Evolutionary conservation across 92 coral and sea anemone species (phyloP), one percentile per base, ranked within the genome.

Genomic region (Phymanthus crucifer): DNA sequence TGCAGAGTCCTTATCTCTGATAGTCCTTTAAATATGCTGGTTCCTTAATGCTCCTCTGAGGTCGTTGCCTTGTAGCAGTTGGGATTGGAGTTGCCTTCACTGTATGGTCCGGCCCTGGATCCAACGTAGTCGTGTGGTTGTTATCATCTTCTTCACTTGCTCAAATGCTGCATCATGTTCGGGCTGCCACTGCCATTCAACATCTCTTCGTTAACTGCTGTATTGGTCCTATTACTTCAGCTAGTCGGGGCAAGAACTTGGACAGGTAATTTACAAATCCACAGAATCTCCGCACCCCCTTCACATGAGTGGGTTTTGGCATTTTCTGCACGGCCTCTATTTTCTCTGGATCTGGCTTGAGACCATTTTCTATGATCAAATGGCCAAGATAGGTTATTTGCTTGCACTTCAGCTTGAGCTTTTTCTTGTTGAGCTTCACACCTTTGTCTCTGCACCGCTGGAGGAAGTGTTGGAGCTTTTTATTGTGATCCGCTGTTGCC

Each of bases 211-310:
- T n/a, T n/a, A n/a, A n/a, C n/a, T n/a, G n/a, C n/a, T n/a, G 75
- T 1, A 90, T 66, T 0, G 91, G 90, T 33, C 75, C 86, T 10
- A 85, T 11, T 1, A 71, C 78, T 1, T 86, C 79, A 4, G 82
- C 43, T 24, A 89, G 82, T 11, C 40, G 74, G 0, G 90, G 90
- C 70, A 86, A 26, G 69, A 89, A 85, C 48, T 70, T 85, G 23
- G 89, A 83, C 19, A 89, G 77, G 50, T 89, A 85, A 52, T 82
- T 89, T 32, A 86, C 87, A 61, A 78, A 82, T 1, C 90, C 90
- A 54, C 93, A 85, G 36, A 81, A 73, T 86, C 90, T 32, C 32
- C 87, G 57, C 11, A 85, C 87, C 1, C 86, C 82, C 43, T 88
- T 80, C 8, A 89, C 75, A 32, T 81, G 29, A 13, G 81, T 74